Percentiles rank a stretch among this genome's conserved stretches.
Evolutionary conservation across 2,797 vertebrate species (phyloP).

Genomic region (Paratrypauchen microcephalus): DNA sequence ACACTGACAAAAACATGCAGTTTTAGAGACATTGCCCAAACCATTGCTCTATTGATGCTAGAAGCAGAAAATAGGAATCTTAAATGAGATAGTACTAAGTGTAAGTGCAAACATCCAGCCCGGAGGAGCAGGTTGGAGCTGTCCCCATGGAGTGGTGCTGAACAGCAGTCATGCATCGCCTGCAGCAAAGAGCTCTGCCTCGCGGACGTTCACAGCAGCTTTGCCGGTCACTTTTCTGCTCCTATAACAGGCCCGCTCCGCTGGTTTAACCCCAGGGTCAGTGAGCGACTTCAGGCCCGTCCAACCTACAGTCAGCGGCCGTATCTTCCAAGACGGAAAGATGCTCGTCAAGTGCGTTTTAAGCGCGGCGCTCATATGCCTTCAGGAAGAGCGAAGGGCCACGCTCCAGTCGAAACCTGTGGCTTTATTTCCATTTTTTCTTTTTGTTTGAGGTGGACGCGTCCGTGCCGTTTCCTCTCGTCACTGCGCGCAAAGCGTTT

Average conservation of each 20-base stretch:
- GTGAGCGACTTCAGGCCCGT: conserved; percentile 46
- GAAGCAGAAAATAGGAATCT: conserved; percentile 78
- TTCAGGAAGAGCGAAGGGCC: conserved; percentile 81
- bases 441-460: conserved; percentile 96
- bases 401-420: conserved; percentile 74
- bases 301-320: conserved; percentile 64
- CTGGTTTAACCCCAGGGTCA: conserved; percentile 36
- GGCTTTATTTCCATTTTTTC: conserved; percentile 94
- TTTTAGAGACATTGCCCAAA: conserved; percentile 75
- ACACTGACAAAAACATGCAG: conserved; percentile 83
- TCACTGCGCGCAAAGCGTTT: conserved; percentile 93
- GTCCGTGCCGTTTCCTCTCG: conserved; percentile 94
- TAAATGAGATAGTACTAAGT: conserved; percentile 75
- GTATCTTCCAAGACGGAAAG: conserved; percentile 82
- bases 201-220: conserved; percentile 54
- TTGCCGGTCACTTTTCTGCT: conserved; percentile 58
- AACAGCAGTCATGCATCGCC: conserved; percentile 73
- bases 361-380: conserved; percentile 66
- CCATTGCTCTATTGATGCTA: conserved; percentile 77
- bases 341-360: conserved; percentile 52
- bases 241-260: conserved; percentile 52
- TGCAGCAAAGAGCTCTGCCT: conserved; percentile 55
- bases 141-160: conserved; percentile 77
- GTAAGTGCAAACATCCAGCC: conserved; percentile 79
- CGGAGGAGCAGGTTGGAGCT: conserved; percentile 75